Conservation (phyloP, 2,797 vertebrate genomes). For the Coregonus suidteri region DNA sequence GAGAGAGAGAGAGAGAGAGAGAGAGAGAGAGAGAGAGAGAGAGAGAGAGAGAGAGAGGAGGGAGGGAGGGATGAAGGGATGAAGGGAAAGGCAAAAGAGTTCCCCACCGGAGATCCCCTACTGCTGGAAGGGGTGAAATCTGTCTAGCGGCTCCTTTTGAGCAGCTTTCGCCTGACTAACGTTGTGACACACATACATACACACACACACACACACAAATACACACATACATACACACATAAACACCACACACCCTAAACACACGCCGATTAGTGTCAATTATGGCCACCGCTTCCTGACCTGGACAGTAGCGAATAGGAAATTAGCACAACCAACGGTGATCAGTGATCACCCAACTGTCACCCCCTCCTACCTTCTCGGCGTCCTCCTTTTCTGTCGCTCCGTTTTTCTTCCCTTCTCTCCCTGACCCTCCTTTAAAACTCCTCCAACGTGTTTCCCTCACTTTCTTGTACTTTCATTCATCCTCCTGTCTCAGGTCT, state of each 20-base stretch:
- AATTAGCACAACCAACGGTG: slow-evolving; percentile 4
- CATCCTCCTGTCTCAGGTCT: not conserved
- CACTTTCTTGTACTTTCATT: not conserved
- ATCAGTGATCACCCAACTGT: not conserved
- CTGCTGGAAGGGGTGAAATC: too few relatives aligned
- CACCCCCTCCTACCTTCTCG: not conserved
- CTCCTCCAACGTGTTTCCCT: not conserved
- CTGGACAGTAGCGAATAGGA: slow-evolving; percentile 16
- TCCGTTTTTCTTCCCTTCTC: not conserved
- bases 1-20: too few relatives aligned
- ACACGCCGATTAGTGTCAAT: slow-evolving; percentile 67
- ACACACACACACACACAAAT: slow-evolving; percentile 11
- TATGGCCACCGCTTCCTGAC: slow-evolving; percentile 51
- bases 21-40: too few relatives aligned
- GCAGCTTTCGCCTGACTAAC: not conserved
- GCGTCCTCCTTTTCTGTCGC: not conserved
- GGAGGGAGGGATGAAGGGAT: too few relatives aligned
- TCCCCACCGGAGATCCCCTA: not conserved
- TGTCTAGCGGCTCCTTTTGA: not conserved
- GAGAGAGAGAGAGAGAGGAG: too few relatives aligned
- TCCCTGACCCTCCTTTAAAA: not conserved
- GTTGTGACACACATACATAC: not conserved
- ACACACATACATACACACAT: too few relatives aligned
- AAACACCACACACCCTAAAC: slow-evolving; percentile 28
- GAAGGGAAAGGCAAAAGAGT: slow-evolving; percentile 6